Evolutionary conservation across 2,113 vertebrate species (phyloP).

Genomic region (Lepus americanus): DNA sequence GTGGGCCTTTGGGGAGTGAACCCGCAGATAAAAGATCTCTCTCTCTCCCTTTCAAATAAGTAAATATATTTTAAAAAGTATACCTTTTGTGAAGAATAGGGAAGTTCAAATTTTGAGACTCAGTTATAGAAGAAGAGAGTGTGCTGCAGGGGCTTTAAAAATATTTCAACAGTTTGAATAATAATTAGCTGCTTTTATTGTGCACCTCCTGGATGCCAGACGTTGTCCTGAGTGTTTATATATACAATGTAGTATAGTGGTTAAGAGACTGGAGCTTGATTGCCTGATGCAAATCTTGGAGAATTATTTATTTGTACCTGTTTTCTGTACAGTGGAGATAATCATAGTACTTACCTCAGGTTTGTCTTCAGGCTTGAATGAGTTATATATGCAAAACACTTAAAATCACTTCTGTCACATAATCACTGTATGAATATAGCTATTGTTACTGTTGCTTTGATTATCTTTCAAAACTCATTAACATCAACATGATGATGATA

Average conservation of each 20-base stretch:
- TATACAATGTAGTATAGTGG: not conserved
- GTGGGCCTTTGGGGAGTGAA: too few relatives aligned
- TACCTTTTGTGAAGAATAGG: not conserved
- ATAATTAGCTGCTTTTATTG: not conserved
- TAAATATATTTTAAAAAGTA: too few relatives aligned
- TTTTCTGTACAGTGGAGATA: constrained; percentile 22
- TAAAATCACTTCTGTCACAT: constrained; percentile 28
- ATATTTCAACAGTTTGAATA: constrained; percentile 7
- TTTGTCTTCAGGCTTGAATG: not conserved
- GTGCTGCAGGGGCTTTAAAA: constrained; percentile 30
- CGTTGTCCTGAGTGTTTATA: not conserved
- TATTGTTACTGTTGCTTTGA: constrained; percentile 2
- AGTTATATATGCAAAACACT: constrained; percentile 2
- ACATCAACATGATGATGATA: not conserved
- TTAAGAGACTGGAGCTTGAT: not conserved
- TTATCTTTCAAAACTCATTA: not conserved
- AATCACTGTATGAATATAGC: not conserved
- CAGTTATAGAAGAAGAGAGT: constrained; percentile 42
- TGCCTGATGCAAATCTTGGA: not conserved
- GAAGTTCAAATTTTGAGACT: constrained; percentile 52
- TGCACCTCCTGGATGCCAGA: not conserved
- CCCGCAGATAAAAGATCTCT: too few relatives aligned
- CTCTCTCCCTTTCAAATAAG: too few relatives aligned
- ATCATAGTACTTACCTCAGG: not conserved
- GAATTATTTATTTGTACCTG: constrained; percentile 23